Evolutionary conservation across 1,140 invertebrate genomes (phyloP), one percentile per base, ranked within the genome.

Genomic region (Dreissena rostriformis): DNA sequence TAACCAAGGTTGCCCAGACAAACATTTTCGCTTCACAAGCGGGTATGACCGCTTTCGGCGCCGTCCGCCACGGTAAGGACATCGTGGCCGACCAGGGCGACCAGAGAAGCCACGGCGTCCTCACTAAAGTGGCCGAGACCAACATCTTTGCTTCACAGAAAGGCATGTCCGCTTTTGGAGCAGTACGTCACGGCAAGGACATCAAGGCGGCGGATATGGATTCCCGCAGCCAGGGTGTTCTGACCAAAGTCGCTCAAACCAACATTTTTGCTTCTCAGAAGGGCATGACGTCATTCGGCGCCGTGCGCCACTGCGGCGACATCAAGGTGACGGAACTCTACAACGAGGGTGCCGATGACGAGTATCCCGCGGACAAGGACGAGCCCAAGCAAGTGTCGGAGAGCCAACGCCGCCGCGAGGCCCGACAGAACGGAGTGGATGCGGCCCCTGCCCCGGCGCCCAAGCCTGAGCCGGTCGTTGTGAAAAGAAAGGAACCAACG

Each of bases 1-100:
- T 99, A 90, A 97, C 97, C 78, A 95, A 99, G 29, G 98, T 99
- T 92, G 97, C 98, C 90, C 98, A 98, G 66, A 97, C 97, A 87
- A 99, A 99, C 95, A 98, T 98, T 93, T 93, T 91, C 39, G 91
- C 90, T 7, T 89, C 87, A 29, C 91, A 92, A 78, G 84, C 85
- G 26, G 98, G 98, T 24, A 98, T 98, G 91, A 98, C 97, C n/a
- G 70, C 71, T 53, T 87, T 91, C 66, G 91, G 91, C 1, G 84
- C 86, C 11, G 86, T 89, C 6, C 71, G 91, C 15, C 91, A 92
- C 79, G 86, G 91, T 24, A 84, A 86, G 39, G 90, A 91, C 75
- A 90, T 92, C 68, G 80, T 75, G 72, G 84, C 79, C 24, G 90
- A 91, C 55, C 88, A 91, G 12, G 84, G 88, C 52, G 80, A 82